Base-by-base conservation (phyloP, 2,888 invertebrate species). In the Hoplodrina blanda region DNA sequence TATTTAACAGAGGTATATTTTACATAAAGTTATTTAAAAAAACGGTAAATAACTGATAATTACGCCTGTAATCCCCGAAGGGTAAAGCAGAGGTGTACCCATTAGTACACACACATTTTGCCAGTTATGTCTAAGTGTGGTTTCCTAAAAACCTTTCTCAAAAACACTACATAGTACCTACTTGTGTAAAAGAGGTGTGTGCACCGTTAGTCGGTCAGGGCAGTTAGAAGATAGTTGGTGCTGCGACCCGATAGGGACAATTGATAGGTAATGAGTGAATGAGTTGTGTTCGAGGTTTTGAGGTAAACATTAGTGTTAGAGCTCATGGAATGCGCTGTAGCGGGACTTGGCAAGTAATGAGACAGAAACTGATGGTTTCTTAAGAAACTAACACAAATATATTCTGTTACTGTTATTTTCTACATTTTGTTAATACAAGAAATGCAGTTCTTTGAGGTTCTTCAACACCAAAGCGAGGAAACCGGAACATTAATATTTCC, bases 271-370 rank as follows among this genome's bases (percentile, higher is more conserved):
- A 73, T 69, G 30, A 57, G 33, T 19, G 41, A 41, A 57, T 70
- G 73, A 77, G 52, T 73, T 62, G 59, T 76, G 77, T 57, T 57
- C 50, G 49, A 62, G 59, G 52, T 53, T 25, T 60, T n/a, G 59
- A 65, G 55, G 55, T 60, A 60, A 67, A 55, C 6, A 25, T 50
- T 60, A 19, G 33, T 55, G 25, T 25, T 46, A n/a, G 13, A 11
- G 50, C 8, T 1, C 11, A 33, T 49, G 5, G 6, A 11, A 17
- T 30, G 37, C 10, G 17, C 10, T 52, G n/a, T 37, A 44, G 33
- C 62, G 69, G 33, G 30, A 1, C 8, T 17, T 72, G 5, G 11
- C 7, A 11, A 11, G n/a, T 8, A 33, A 57, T 20, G 4, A 13
- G 25, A 44, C 7, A 5, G 30, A 17, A 0, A 13, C 15, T 1